phyloP scores from a whole-genome alignment of 2,797 vertebrate species.

The Nothura maculosa region DNA sequence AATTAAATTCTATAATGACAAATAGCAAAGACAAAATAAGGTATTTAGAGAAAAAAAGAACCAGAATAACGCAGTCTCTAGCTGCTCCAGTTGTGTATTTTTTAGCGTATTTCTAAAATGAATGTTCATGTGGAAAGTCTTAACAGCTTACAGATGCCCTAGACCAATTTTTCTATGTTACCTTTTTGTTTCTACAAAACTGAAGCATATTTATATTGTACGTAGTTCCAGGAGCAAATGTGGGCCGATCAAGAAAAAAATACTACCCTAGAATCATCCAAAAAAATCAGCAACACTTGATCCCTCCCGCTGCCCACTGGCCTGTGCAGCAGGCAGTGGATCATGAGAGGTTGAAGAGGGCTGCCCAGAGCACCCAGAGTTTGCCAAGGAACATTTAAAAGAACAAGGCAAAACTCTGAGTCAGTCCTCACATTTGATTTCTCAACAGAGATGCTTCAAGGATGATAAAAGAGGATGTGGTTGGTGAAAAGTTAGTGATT shows the following conservation, averaged over 20 bases:
- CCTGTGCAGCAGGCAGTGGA: not conserved
- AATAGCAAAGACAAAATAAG: not conserved
- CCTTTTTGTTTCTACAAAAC: not conserved
- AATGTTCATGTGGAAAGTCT: not conserved
- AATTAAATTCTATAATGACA: not conserved
- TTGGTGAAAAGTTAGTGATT: conserved; percentile 62
- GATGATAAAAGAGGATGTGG: conserved; percentile 89
- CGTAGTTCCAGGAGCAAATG: not conserved
- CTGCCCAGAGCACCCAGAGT: conserved; percentile 8
- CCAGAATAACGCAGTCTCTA: not conserved
- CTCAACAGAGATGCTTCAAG: conserved; percentile 79
- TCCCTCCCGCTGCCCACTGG: not conserved
- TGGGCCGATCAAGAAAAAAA: not conserved
- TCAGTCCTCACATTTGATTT: conserved; percentile 62
- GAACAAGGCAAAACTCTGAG: conserved; percentile 42
- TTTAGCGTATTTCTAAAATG: not conserved
- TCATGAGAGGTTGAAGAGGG: not conserved
- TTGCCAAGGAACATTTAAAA: conserved; percentile 31
- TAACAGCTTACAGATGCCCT: not conserved
- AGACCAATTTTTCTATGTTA: not conserved
- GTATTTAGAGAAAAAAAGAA: not conserved
- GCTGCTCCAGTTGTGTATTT: not conserved
- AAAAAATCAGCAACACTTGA: not conserved
- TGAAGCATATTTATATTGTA: not conserved
- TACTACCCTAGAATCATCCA: not conserved